Evolutionary conservation across 1,140 invertebrate genomes (phyloP).

Genomic region (Pteromalus puparum): DNA sequence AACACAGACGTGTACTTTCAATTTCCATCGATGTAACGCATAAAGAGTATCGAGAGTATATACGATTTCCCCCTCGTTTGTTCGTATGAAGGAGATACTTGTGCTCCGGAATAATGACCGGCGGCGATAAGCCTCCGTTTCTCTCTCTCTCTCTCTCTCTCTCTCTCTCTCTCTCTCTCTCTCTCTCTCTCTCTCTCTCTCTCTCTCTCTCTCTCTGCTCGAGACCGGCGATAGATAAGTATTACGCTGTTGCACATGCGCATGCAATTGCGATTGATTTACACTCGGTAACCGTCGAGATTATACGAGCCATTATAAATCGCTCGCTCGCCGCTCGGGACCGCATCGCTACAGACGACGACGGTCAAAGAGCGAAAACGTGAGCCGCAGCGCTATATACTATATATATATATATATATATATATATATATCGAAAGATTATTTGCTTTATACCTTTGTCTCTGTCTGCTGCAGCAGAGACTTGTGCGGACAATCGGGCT

Average conservation of each 20-base stretch:
- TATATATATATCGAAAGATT: too few relatives aligned
- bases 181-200: conserved; percentile 23
- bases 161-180: conserved; percentile 22
- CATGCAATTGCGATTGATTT: conserved; percentile 47
- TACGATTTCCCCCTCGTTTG: background rate
- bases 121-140: conserved; percentile 39
- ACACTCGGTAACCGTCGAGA: conserved; percentile 46
- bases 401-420: too few relatives aligned
- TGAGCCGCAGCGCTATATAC: background rate
- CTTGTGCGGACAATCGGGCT: background rate
- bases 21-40: background rate
- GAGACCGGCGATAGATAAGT: background rate
- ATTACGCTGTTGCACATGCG: background rate
- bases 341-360: background rate
- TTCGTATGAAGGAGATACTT: background rate
- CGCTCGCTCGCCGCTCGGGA: background rate
- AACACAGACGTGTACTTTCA: background rate
- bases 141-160: conserved; percentile 24
- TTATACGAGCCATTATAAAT: conserved; percentile 47
- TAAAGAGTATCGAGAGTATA: background rate
- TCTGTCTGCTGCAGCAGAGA: background rate
- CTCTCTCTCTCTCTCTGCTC: background rate
- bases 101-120: background rate
- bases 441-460: background rate
- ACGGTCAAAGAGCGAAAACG: conserved; percentile 23